Evolutionary conservation across 2,888 invertebrate species (phyloP), one percentile per base, ranked within the genome.

Genomic region (Zelleria hepariella): DNA sequence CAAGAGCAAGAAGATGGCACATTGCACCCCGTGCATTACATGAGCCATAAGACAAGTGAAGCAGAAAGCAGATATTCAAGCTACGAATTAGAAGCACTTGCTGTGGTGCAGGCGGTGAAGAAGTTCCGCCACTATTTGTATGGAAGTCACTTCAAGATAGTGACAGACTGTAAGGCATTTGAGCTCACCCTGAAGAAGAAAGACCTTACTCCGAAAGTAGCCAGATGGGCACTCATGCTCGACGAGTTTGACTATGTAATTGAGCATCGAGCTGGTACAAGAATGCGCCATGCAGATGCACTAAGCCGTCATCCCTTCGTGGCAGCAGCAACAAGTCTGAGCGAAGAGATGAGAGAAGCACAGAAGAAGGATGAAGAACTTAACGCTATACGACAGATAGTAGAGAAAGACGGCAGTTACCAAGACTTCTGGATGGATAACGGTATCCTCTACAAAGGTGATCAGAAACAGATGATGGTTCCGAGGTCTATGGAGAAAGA

Each of bases 51-150:
- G 18, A 57, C 57, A n/a, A 57, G 21, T 52, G 52, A 52, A 21
- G 21, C 8, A 52, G 4, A 23, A 18, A 18, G 24, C 4, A 48
- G 10, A 3, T 57, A 57, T 23, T 18, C 48, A 3, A 57, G 57
- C 25, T 57, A 57, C 23, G 57, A 57, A 24, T n/a, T 57, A 20
- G 57, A 57, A 48, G 57, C 57, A 4, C 48, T 57, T n/a, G 57
- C 57, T 5, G 24, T 57, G 7, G 24, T 56, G 2, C 8, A 27
- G 8, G 56, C 32, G 21, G 21, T 56, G 18, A 56, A 56, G 20
- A 56, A 56, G 56, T 56, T 32, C 26, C 7, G 56, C 2, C n/a
- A 56, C 10, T 56, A 56, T 18, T 20, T 56, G 10, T 42, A 7
- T 32, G 56, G 56, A 15, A 26, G 15, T 54, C 10, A 42, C 6